Conservation (phyloP, 2,888 invertebrate genomes). For the Strigamia crassipes region DNA sequence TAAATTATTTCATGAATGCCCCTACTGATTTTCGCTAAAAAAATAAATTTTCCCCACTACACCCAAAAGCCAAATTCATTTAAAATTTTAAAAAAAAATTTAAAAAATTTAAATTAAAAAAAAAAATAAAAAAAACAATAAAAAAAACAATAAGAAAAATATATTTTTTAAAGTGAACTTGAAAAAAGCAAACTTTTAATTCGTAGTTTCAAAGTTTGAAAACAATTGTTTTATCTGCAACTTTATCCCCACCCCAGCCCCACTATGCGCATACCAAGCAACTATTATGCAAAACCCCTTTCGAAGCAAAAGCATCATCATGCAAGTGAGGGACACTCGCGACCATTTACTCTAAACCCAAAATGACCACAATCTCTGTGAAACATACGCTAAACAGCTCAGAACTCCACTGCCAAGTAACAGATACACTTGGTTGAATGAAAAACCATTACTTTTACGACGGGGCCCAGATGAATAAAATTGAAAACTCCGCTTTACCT, state of each 20-base stretch:
- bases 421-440: constrained; percentile 10
- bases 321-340: constrained; percentile 10
- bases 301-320: background rate
- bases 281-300: constrained; percentile 10
- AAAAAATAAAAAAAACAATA: too few relatives aligned
- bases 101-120: too few relatives aligned
- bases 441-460: constrained; percentile 10
- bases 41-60: too few relatives aligned
- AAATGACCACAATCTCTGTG: constrained; percentile 10
- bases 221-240: background rate
- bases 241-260: constrained; percentile 5
- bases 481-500: background rate
- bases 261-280: constrained; percentile 10
- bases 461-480: background rate
- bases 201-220: background rate
- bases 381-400: constrained; percentile 10
- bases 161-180: too few relatives aligned
- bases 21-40: too few relatives aligned
- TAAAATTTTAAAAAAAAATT: background rate
- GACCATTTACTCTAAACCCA: constrained; percentile 10
- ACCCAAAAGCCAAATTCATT: too few relatives aligned
- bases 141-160: too few relatives aligned
- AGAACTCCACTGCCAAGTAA: background rate
- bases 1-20: too few relatives aligned
- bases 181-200: background rate